Evolutionary conservation across 92 coral and sea anemone genomes (phyloP), one percentile per base, ranked within the genome.

Genomic region (Isaurus tuberculatus): DNA sequence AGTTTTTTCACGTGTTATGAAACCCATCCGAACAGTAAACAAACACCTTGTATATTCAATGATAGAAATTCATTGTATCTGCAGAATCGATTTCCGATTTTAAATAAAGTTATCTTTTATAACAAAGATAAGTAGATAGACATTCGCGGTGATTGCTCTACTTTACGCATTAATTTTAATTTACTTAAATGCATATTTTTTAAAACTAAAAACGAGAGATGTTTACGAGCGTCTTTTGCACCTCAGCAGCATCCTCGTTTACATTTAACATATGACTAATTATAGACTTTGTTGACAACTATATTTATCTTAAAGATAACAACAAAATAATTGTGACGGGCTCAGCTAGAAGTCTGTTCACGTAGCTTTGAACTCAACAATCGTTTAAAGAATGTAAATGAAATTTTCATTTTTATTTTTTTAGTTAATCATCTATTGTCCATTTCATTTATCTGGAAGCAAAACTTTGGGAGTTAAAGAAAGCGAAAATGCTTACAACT

Each of bases 251-350:
- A 13, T 40, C 46, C 11, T 40, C 46, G 46, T 40, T 4, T 40
- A 4, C 11, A 0, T 40, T 40, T 2, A 37, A 37, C 8, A 8
- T 63, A 63, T 36, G 48, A 8, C 57, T 70, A 70, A 36, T 36
- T 70, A 34, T 70, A 70, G 75, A 7, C 75, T 70, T 14, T 30
- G 28, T 71, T 71, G 53, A 71, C 78, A 71, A 11, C 55, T 42
- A 6, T 63, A 8, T 71, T 19, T 71, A 40, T 40, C 46, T 40
- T 6, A 7, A 40, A 13, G 11, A 3, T 14, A 0, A 71, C 22
- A 42, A 17, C 0, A 71, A 71, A 25, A 22, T 20, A 71, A 51
- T 31, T 22, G 57, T 28, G 32, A 30, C n/a, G 17, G 20, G 27
- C 77, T 15, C 77, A 13, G 20, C 10, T 15, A 27, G 32, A 71